Percentiles rank a stretch among this genome's conserved stretches.
Evolutionary conservation across 2,888 invertebrate genomes (phyloP).

Genomic region (Thereva nobilitata): DNA sequence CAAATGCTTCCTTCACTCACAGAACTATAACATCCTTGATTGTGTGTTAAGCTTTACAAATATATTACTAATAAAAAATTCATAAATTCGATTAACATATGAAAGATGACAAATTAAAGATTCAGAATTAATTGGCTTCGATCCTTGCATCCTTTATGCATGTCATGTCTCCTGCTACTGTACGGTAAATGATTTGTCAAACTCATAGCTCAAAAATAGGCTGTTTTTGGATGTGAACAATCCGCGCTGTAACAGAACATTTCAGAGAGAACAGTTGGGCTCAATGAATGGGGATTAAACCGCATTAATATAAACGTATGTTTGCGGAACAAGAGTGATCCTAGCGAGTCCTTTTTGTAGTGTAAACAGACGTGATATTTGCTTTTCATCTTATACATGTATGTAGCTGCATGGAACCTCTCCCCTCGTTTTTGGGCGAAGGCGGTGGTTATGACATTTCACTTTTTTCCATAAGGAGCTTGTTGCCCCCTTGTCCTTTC

Average conservation of each 20-base stretch:
- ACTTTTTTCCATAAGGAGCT: constrained; percentile 14
- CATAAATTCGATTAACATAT: constrained; percentile 39
- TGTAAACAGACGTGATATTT: constrained; percentile 16
- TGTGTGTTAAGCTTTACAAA: not conserved
- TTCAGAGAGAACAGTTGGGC: constrained; percentile 18
- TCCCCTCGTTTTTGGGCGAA: constrained; percentile 21
- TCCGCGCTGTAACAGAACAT: constrained; percentile 1
- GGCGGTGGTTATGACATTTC: constrained; percentile 31
- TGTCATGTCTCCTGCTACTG: not conserved
- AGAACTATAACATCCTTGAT: too few relatives aligned
- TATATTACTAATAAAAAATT: constrained; percentile 28
- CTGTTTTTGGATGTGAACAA: too few relatives aligned
- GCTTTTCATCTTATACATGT: constrained; percentile 23
- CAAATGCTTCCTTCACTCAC: not conserved
- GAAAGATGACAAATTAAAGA: constrained; percentile 41
- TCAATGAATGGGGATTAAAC: constrained; percentile 30
- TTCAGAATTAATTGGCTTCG: constrained; percentile 32
- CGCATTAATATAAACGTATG: constrained; percentile 28
- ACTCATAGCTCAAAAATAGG: too few relatives aligned
- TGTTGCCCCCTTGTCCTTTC: constrained; percentile 6
- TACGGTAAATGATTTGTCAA: too few relatives aligned
- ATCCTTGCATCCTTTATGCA: constrained; percentile 20
- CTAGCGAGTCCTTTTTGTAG: constrained; percentile 18
- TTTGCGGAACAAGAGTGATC: constrained; percentile 26
- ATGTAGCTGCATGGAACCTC: not conserved